Percentiles rank a stretch among this genome's conserved stretches.
phyloP scores from a whole-genome alignment of 2,888 invertebrate species.

The Andricus curvator region DNA sequence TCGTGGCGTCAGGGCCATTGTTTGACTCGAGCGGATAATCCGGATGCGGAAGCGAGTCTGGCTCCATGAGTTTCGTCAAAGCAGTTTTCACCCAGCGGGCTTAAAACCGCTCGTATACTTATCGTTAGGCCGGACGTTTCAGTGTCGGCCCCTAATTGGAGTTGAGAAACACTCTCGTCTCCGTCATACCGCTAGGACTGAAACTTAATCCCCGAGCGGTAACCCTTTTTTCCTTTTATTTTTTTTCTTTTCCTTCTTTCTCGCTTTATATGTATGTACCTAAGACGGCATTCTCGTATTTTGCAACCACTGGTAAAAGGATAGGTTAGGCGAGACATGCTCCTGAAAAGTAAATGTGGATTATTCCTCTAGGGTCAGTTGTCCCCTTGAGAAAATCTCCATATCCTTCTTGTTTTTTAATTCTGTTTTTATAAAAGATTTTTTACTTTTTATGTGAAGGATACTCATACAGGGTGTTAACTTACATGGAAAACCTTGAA shows the following conservation, averaged over 20 bases:
- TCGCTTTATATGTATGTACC: not conserved
- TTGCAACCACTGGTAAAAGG: slow-evolving; percentile 27
- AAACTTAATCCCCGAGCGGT: slow-evolving; percentile 49
- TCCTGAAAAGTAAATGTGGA: slow-evolving; percentile 30
- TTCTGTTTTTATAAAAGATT: not conserved
- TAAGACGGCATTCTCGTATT: not conserved
- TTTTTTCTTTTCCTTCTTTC: not conserved
- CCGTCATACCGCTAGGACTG: slow-evolving; percentile 8
- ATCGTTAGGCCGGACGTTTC: slow-evolving; percentile 39
- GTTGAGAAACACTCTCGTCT: slow-evolving; percentile 38
- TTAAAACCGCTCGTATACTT: slow-evolving; percentile 40
- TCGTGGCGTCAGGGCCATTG: slow-evolving; percentile 50
- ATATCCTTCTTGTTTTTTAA: not conserved
- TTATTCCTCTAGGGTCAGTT: slow-evolving; percentile 2
- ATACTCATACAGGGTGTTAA: no score
- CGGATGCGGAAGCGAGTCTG: slow-evolving; percentile 42
- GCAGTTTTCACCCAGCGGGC: slow-evolving; percentile 46
- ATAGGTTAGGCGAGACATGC: slow-evolving; percentile 24
- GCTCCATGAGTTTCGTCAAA: slow-evolving; percentile 50
- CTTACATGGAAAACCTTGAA: no score
- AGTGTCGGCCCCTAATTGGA: slow-evolving; percentile 50
- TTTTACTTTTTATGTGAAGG: no score
- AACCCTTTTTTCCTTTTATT: not conserved
- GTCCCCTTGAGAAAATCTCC: not conserved
- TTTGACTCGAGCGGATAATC: slow-evolving; percentile 52